Conservation (phyloP, 2,888 invertebrate species). For the Andrena fulva region DNA sequence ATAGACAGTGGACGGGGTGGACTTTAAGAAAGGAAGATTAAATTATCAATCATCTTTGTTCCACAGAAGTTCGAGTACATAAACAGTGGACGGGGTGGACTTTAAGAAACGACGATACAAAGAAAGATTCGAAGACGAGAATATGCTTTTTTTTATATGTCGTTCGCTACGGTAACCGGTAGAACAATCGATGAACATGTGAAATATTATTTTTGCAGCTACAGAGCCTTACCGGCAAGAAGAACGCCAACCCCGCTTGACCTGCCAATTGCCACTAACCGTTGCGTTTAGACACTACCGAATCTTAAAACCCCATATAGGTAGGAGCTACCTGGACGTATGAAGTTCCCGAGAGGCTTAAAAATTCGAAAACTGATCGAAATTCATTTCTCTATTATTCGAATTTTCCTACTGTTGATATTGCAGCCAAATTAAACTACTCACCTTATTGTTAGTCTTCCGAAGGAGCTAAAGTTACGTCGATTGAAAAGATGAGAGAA, state of each 20-base stretch:
- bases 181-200: conserved; percentile 41
- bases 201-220: conserved; percentile 82
- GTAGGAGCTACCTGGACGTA: not conserved
- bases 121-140: conserved; percentile 67
- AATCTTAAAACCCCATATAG: not conserved
- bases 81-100: conserved; percentile 83
- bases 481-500: not conserved
- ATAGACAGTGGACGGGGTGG: conserved; percentile 80
- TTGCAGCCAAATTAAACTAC: too few species aligned
- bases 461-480: not conserved
- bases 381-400: too few species aligned
- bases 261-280: conserved; percentile 61
- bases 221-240: conserved; percentile 83
- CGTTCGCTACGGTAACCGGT: conserved; percentile 8
- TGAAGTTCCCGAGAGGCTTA: not conserved
- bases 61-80: conserved; percentile 84
- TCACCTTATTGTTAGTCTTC: too few species aligned
- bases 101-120: conserved; percentile 73
- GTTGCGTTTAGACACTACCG: conserved; percentile 35
- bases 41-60: conserved; percentile 62
- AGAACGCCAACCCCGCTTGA: conserved; percentile 83
- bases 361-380: not conserved
- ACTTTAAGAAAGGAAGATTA: conserved; percentile 12
- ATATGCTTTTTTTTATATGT: conserved; percentile 32
- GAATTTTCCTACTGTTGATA: too few species aligned